phyloP scores from a whole-genome alignment of 2,113 vertebrate species.

The Pogona vitticeps region DNA sequence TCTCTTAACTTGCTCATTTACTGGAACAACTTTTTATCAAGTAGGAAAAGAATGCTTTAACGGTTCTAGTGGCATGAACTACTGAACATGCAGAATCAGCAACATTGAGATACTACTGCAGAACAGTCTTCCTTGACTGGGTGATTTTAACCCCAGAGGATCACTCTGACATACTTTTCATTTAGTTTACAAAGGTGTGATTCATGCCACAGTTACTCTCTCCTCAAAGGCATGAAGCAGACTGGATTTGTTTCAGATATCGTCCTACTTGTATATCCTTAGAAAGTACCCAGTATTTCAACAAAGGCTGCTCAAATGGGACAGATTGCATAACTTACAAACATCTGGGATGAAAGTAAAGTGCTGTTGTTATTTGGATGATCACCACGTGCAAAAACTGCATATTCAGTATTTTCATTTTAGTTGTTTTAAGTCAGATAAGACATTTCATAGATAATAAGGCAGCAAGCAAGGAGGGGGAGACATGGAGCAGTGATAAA shows the following conservation, averaged over 20 bases:
- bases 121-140: not conserved
- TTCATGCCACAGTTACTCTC: not conserved
- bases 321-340: not conserved
- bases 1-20: not conserved
- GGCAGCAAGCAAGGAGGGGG: not conserved
- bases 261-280: not conserved
- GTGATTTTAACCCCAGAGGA: not conserved
- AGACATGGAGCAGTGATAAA: not conserved
- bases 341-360: not conserved
- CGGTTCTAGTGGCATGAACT: not conserved
- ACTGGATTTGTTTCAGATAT: not conserved
- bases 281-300: not conserved
- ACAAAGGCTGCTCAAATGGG: not conserved
- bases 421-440: not conserved
- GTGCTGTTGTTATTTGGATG: not conserved
- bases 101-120: conserved; percentile 8
- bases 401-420: not conserved
- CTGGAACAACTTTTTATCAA: not conserved
- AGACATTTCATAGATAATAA: not conserved
- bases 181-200: not conserved
- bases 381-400: not conserved
- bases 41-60: conserved; percentile 1
- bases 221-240: not conserved
- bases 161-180: conserved; percentile 12
- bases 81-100: conserved; percentile 14